These are phyloP conservation scores for Ctenomys sociabilis DNA, from an alignment of 2,113 vertebrate species.

Conservation along the genomic window DNA sequence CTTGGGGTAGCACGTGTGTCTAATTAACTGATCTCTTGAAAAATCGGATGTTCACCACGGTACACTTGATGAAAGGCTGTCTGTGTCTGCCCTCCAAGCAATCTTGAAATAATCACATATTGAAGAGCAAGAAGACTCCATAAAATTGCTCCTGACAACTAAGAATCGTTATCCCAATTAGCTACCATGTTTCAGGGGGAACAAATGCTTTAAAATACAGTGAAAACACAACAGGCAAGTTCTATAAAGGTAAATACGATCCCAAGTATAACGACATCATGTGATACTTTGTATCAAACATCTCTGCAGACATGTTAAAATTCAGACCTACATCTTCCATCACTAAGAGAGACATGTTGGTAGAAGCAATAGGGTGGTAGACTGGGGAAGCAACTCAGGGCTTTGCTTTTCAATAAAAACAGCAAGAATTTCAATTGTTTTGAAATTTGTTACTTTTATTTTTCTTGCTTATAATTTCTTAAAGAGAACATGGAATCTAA, in stretches of 20 bases:
- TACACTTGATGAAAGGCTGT: constrained; percentile 1
- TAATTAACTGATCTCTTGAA: constrained; percentile 69
- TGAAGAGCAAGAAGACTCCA: constrained; percentile 42
- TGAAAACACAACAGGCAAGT: constrained; percentile 34
- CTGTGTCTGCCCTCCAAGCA: constrained; percentile 40
- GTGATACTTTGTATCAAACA: background rate
- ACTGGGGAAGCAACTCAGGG: background rate
- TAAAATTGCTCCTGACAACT: constrained; percentile 64
- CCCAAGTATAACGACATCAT: background rate
- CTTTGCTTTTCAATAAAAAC: constrained; percentile 18
- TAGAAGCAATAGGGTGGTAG: background rate
- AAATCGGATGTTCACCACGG: constrained; percentile 48
- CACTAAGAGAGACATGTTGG: background rate
- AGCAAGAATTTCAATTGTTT: constrained; percentile 24
- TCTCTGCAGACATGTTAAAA: constrained; percentile 1
- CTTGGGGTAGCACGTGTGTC: constrained; percentile 33
- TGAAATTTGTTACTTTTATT: constrained; percentile 44
- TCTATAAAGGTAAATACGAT: constrained; percentile 46
- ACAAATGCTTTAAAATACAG: constrained; percentile 66
- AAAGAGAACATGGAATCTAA: constrained; percentile 19
- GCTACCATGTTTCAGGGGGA: constrained; percentile 15
- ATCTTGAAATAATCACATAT: constrained; percentile 52
- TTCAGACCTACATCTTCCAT: background rate
- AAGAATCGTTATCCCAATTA: constrained; percentile 60
- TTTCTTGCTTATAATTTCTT: constrained; percentile 34